Evolutionary conservation across 2,797 vertebrate genomes (phyloP).

Genomic region (Hoplostethus mediterraneus): DNA sequence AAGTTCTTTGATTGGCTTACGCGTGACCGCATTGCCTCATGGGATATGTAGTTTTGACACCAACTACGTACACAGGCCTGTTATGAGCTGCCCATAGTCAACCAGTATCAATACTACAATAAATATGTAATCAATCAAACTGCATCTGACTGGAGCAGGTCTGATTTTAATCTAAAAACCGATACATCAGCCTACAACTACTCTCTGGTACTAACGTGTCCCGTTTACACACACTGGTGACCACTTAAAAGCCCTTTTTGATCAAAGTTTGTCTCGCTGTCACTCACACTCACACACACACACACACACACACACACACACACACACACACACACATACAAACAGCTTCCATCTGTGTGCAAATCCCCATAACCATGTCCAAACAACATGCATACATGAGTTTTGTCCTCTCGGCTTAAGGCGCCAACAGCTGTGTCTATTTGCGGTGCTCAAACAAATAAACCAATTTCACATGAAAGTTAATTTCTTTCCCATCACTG

Average conservation of each 20-base stretch:
- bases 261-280: conserved; percentile 12
- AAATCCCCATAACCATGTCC: conserved; percentile 49
- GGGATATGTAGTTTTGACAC: too few species aligned
- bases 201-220: conserved; percentile 21
- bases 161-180: too few species aligned
- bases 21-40: too few species aligned
- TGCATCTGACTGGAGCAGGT: background rate
- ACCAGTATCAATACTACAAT: too few species aligned
- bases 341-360: conserved; percentile 46
- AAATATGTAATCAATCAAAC: background rate
- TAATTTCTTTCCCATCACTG: conserved; percentile 31
- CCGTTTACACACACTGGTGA: conserved; percentile 43
- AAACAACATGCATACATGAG: conserved; percentile 33
- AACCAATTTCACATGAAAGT: conserved; percentile 55
- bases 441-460: conserved; percentile 50
- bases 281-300: background rate
- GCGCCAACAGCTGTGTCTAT: conserved; percentile 54
- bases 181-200: too few species aligned
- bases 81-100: too few species aligned
- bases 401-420: conserved; percentile 33
- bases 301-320: background rate
- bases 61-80: too few species aligned
- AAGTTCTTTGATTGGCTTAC: too few species aligned
- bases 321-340: conserved; percentile 6
- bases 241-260: conserved; percentile 55